phyloP scores from a whole-genome alignment of 2,888 invertebrate species.

The Dorcus parallelipipedus region DNA sequence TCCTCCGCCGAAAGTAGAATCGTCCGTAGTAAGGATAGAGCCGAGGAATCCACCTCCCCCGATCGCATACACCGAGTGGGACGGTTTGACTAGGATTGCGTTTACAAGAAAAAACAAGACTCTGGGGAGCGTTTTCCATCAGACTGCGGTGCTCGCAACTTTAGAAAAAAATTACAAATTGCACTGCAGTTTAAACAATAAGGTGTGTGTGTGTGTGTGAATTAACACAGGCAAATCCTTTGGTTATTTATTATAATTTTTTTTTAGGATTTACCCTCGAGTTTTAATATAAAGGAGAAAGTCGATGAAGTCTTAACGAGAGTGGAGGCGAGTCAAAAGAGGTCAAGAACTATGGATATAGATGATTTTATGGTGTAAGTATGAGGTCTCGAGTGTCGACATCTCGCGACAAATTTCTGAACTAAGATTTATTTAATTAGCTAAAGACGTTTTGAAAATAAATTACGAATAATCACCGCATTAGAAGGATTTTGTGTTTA shows the following conservation, averaged over 20 bases:
- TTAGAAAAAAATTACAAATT: constrained; percentile 89
- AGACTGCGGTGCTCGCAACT: constrained; percentile 75
- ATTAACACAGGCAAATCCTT: neutral
- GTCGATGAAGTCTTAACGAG: constrained; percentile 70
- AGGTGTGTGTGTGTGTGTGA: constrained; percentile 56
- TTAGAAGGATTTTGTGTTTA: too few relatives aligned
- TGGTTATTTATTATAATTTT: constrained; percentile 9
- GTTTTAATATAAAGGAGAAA: constrained; percentile 80
- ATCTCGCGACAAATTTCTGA: too few relatives aligned
- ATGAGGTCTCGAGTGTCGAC: neutral
- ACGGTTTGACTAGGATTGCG: constrained; percentile 91
- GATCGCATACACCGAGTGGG: constrained; percentile 97
- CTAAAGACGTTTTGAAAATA: too few relatives aligned
- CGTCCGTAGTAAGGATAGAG: constrained; percentile 95
- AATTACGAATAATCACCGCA: too few relatives aligned
- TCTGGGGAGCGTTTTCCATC: constrained; percentile 83
- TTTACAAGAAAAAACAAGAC: constrained; percentile 98
- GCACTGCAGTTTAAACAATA: constrained; percentile 83
- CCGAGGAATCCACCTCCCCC: constrained; percentile 96
- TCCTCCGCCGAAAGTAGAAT: constrained; percentile 99
- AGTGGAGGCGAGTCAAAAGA: constrained; percentile 67
- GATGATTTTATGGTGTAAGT: constrained; percentile 86
- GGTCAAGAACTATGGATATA: constrained; percentile 92
- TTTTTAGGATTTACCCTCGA: constrained; percentile 67
- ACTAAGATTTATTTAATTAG: too few relatives aligned